These are phyloP conservation scores for Heliothis virescens DNA, from an alignment of 1,140 invertebrate species.

Conservation along the genomic window DNA sequence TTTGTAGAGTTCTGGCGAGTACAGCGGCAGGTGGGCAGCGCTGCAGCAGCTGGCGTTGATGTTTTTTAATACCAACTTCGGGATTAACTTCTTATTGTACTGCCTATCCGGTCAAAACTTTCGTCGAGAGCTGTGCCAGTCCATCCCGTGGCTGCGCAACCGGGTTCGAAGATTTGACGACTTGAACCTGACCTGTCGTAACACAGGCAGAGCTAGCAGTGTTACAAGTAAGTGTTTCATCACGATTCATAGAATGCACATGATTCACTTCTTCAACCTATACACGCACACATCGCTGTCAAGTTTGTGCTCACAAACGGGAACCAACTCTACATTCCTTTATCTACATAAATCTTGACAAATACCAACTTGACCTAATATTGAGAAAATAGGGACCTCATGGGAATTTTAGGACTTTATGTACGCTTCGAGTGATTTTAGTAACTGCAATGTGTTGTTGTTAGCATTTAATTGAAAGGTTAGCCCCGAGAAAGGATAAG, in stretches of 20 bases:
- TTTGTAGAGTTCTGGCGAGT: slow-evolving; percentile 59
- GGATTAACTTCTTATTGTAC: slow-evolving; percentile 95
- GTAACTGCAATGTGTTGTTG: too few species aligned
- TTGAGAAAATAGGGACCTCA: too few species aligned
- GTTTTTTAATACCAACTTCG: slow-evolving; percentile 93
- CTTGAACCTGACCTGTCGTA: slow-evolving; percentile 49
- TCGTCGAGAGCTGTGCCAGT: slow-evolving; percentile 86
- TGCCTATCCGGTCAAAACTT: slow-evolving; percentile 94
- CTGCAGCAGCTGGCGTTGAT: slow-evolving; percentile 87
- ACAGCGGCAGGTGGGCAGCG: slow-evolving; percentile 75
- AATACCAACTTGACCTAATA: too few species aligned
- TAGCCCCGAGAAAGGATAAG: too few species aligned
- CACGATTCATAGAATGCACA: neutral
- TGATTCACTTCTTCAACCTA: neutral
- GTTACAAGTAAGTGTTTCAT: slow-evolving; percentile 65
- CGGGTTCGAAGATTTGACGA: slow-evolving; percentile 50
- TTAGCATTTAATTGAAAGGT: too few species aligned
- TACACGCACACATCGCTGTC: too few species aligned
- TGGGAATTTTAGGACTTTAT: too few species aligned
- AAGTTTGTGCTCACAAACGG: too few species aligned
- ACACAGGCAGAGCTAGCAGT: slow-evolving; percentile 59
- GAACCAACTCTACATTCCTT: too few species aligned
- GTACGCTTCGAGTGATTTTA: too few species aligned
- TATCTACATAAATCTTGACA: too few species aligned
- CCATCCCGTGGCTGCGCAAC: slow-evolving; percentile 59